Conservation (phyloP, 1,140 invertebrate species). For the Platyura marginata region DNA sequence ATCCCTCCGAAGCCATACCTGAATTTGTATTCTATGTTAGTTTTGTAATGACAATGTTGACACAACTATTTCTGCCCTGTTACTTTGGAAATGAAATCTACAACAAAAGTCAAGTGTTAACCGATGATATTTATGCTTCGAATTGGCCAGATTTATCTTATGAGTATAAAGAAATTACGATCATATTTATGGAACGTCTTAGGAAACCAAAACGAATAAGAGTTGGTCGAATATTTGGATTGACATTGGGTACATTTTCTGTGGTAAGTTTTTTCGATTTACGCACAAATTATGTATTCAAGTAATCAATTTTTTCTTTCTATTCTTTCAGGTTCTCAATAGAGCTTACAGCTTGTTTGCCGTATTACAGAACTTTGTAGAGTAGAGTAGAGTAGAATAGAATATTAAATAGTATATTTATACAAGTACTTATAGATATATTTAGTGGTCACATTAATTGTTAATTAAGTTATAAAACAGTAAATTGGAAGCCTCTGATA, state of each 20-base stretch:
- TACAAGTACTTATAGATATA: too few species aligned
- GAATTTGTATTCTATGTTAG: background rate
- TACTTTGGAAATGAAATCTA: background rate
- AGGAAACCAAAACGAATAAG: background rate
- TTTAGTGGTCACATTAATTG: too few species aligned
- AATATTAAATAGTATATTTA: too few species aligned
- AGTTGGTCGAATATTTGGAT: background rate
- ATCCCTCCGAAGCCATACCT: background rate
- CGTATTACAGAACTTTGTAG: too few species aligned
- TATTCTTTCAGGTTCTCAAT: too few species aligned
- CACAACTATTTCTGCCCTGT: background rate
- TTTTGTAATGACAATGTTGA: background rate
- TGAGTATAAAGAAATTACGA: background rate
- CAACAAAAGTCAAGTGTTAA: background rate
- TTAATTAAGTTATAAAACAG: too few species aligned
- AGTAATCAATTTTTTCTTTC: too few species aligned
- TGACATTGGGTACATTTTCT: background rate
- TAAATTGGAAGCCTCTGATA: too few species aligned
- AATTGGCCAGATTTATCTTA: background rate
- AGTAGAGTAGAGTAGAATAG: too few species aligned
- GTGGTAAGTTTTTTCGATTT: too few species aligned
- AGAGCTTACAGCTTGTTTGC: too few species aligned
- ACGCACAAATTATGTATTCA: too few species aligned
- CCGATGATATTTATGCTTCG: background rate
- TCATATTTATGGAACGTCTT: background rate